Conservation (phyloP, 2,797 vertebrate species). For the Parambassis ranga region DNA sequence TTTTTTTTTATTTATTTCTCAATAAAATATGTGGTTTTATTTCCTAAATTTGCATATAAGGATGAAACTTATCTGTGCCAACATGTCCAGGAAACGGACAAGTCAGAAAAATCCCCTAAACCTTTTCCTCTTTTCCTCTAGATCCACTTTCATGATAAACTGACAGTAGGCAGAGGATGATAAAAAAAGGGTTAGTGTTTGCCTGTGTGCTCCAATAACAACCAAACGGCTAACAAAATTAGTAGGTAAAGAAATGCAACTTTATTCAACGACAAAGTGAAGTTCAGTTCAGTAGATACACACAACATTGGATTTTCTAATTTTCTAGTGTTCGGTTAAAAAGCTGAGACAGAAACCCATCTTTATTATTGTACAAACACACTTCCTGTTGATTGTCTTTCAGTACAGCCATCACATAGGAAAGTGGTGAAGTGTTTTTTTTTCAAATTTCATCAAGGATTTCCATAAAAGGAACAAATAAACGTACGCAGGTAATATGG, state of each 20-base stretch:
- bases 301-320: constrained; percentile 41
- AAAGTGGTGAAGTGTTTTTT: constrained; percentile 11
- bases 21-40: constrained; percentile 26
- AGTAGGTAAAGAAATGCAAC: constrained; percentile 72
- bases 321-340: constrained; percentile 40
- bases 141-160: neutral
- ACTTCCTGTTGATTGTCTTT: constrained; percentile 73
- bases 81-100: neutral
- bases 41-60: neutral
- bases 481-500: neutral
- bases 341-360: constrained; percentile 50
- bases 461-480: constrained; percentile 3
- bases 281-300: constrained; percentile 65
- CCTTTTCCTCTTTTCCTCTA: neutral
- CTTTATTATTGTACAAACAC: constrained; percentile 25
- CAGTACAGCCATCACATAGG: constrained; percentile 34
- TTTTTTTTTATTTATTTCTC: constrained; percentile 48
- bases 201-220: neutral
- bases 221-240: neutral
- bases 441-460: neutral
- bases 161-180: neutral
- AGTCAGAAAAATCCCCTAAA: neutral
- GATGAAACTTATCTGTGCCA: neutral
- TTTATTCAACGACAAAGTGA: constrained; percentile 78
- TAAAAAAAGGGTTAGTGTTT: neutral